phyloP scores from a whole-genome alignment of 1,140 invertebrate genomes.

The Platyscapa corneri region DNA sequence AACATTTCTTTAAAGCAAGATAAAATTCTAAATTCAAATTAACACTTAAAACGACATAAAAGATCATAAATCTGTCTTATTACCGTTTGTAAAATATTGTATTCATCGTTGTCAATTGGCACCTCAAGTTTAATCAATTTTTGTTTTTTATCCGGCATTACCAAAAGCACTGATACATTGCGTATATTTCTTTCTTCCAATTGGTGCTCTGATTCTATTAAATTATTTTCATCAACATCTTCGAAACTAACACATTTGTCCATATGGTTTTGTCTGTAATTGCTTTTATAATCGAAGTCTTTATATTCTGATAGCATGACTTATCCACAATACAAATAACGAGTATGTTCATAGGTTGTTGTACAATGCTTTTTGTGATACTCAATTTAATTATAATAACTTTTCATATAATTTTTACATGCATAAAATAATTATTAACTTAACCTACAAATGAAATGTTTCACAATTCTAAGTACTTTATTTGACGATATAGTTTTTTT shows the following conservation, averaged over 20 bases:
- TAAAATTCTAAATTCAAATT: no score
- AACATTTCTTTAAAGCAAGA: no score
- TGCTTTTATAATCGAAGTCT: not conserved
- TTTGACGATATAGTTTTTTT: no score
- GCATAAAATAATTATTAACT: not conserved
- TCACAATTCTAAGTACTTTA: no score
- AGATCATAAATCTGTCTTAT: not conserved
- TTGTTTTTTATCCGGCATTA: not conserved
- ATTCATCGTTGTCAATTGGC: not conserved
- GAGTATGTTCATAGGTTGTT: no score
- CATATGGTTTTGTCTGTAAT: not conserved
- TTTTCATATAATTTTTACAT: no score
- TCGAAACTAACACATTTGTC: not conserved
- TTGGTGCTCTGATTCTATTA: not conserved
- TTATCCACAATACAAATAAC: not conserved
- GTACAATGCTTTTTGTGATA: no score
- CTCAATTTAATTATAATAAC: no score
- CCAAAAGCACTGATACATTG: not conserved
- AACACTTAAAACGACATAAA: not conserved
- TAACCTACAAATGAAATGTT: not conserved
- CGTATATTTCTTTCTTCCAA: not conserved
- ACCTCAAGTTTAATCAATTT: constrained; percentile 1
- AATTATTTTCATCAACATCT: not conserved
- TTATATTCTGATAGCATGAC: not conserved
- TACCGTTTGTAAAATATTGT: not conserved